phyloP scores from a whole-genome alignment of 1,140 invertebrate species.

The Lordiphosa collinella region DNA sequence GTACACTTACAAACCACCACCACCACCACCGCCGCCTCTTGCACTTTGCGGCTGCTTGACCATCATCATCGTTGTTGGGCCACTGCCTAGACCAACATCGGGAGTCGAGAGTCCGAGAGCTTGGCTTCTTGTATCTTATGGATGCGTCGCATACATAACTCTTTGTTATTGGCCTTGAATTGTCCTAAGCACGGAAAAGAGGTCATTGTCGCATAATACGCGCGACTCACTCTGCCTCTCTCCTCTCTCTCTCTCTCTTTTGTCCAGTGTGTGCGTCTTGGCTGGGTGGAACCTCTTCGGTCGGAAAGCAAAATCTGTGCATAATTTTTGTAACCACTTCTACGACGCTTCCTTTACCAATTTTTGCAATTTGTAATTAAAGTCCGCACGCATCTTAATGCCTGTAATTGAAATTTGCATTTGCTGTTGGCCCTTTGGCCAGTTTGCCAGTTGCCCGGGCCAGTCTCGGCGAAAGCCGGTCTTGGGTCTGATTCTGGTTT shows the following conservation, averaged over 20 bases:
- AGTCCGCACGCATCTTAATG: constrained; percentile 51
- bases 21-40: too few relatives aligned
- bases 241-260: neutral
- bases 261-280: constrained; percentile 10
- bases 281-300: neutral
- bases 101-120: neutral
- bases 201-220: constrained; percentile 58
- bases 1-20: neutral
- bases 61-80: constrained; percentile 2
- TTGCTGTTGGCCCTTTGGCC: neutral
- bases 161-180: constrained; percentile 61
- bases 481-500: constrained; percentile 1
- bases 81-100: constrained; percentile 22
- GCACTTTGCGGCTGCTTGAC: neutral
- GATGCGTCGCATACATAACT: constrained; percentile 45
- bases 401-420: constrained; percentile 46
- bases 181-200: constrained; percentile 59
- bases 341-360: constrained; percentile 1
- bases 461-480: constrained; percentile 4
- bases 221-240: neutral
- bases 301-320: constrained; percentile 4
- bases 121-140: constrained; percentile 44
- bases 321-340: constrained; percentile 5
- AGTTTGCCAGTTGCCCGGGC: neutral
- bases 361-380: constrained; percentile 49